Percentiles rank a stretch among this genome's conserved stretches.
These are phyloP conservation scores for Octonoba sinensis DNA, from an alignment of 2,888 invertebrate species.

Conservation along the genomic window DNA sequence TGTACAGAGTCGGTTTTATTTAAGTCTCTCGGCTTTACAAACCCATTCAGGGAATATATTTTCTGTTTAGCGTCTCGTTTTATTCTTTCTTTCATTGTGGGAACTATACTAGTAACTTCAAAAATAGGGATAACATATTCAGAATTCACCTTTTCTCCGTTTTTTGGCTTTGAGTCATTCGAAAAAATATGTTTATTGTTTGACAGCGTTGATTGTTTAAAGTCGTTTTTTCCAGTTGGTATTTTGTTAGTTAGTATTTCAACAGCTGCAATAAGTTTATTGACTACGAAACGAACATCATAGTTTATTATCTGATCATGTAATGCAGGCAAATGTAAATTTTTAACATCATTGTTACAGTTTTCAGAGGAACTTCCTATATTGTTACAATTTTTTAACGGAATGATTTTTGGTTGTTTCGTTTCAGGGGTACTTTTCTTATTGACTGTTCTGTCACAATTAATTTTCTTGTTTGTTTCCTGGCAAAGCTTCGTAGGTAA, in stretches of 20 bases:
- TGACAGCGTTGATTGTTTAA: not conserved
- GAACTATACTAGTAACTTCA: slow-evolving; percentile 47
- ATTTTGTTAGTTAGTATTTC: not conserved
- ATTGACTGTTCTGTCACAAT: not conserved
- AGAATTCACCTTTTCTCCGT: slow-evolving; percentile 32
- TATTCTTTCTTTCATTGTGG: not conserved
- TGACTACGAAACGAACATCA: slow-evolving; percentile 45
- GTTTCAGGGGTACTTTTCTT: not conserved
- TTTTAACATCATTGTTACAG: not conserved
- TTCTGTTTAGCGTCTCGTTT: too few species aligned
- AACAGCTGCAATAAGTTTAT: slow-evolving; percentile 44
- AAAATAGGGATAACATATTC: slow-evolving; percentile 56
- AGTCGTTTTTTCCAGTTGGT: slow-evolving; percentile 4
- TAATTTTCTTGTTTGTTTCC: slow-evolving; percentile 1
- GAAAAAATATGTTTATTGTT: not conserved
- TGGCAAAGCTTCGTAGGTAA: slow-evolving; percentile 80
- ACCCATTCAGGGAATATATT: too few species aligned
- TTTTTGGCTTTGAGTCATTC: not conserved
- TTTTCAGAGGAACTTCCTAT: not conserved
- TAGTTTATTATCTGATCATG: slow-evolving; percentile 44
- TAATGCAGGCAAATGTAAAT: not conserved
- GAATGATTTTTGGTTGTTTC: not conserved
- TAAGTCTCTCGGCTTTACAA: too few species aligned
- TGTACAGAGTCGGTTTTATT: too few species aligned
- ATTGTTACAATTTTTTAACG: not conserved